Evolutionary conservation across 2,888 invertebrate species (phyloP), one percentile per base, ranked within the genome.

Genomic region (Dolomedes plantarius): DNA sequence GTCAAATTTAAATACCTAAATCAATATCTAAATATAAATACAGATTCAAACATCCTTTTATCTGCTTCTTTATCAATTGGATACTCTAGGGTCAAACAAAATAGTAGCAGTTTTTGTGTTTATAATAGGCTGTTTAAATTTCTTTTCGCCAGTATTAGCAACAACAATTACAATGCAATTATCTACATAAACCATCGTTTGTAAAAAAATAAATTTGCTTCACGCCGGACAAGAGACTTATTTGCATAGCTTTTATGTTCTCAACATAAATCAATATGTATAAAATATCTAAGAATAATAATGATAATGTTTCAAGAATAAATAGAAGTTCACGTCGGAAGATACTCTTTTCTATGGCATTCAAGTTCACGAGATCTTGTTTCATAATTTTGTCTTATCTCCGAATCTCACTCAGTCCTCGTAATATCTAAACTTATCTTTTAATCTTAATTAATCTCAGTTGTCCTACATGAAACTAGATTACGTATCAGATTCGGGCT

Each of bases 381-480:
- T 23, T 56, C 56, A 56, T 19, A 56, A 56, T 56, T 16, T 46
- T 46, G 6, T 46, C 56, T 56, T 56, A 56, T 56, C 56, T 6
- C 23, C 11, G 5, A 56, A 56, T 56, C 56, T 56, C 46, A 2
- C 16, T 46, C 23, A 56, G 56, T 56, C 23, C 56, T 56, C 56
- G 19, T 56, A 56, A 56, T 56, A 23, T 23, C 19, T 19, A 56
- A 56, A 19, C 56, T 56, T 56, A 56, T 56, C 56, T 56, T 56
- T 56, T 23, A 56, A 56, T 56, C 56, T 56, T 56, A 56, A 56
- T 56, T 56, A 56, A 56, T 56, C 56, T 56, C 23, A 3, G 56
- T 56, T 56, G 23, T 56, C 56, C 23, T 6, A 56, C 23, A 56
- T 23, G 56, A 56, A 56, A 23, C 56, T 11, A 56, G 56, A 56